These are phyloP conservation scores for Trichosurus vulpecula DNA, from an alignment of 2,797 vertebrate species.

Conservation along the genomic window DNA sequence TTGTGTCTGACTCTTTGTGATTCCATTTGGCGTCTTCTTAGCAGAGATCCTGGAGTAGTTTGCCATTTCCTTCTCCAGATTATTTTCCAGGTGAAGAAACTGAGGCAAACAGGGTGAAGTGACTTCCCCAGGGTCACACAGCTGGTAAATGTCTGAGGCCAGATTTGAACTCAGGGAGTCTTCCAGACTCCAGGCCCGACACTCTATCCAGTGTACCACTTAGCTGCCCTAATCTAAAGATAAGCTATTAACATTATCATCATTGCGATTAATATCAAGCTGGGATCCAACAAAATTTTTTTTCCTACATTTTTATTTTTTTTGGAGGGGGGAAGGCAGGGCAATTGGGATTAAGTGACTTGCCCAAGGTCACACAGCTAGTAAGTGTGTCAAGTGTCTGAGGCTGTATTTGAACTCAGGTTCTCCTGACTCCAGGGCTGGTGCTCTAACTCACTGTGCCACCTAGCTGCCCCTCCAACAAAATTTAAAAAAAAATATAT, in stretches of 20 bases:
- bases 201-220: not conserved
- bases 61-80: not conserved
- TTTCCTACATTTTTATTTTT: too few species aligned
- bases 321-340: too few species aligned
- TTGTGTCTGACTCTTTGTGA: not conserved
- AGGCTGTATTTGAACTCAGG: too few species aligned
- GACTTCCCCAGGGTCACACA: not conserved
- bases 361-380: too few species aligned
- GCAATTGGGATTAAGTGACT: too few species aligned
- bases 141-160: not conserved
- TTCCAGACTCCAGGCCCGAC: not conserved
- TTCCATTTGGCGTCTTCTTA: not conserved
- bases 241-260: not conserved
- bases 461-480: too few species aligned
- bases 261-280: not conserved
- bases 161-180: not conserved
- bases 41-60: not conserved
- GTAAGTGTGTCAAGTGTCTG: too few species aligned
- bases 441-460: too few species aligned
- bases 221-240: not conserved
- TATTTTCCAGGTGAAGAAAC: not conserved
- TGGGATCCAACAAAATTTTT: not conserved
- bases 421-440: too few species aligned
- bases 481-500: not conserved
- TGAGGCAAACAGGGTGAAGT: not conserved